phyloP scores from a whole-genome alignment of 2,797 vertebrate species.

The Anguilla anguilla region DNA sequence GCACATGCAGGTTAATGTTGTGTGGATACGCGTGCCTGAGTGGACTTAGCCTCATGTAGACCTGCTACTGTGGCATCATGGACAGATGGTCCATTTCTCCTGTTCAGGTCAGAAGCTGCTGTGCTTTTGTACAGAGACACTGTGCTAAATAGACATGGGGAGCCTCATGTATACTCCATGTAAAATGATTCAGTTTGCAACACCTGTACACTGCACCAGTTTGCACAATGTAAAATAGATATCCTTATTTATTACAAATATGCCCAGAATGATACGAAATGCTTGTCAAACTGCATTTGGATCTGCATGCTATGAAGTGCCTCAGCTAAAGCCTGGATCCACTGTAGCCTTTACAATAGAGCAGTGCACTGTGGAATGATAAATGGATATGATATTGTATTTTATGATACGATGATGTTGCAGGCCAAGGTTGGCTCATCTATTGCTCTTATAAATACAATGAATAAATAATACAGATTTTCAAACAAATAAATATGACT shows the following conservation, averaged over 20 bases:
- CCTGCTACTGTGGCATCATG: not conserved
- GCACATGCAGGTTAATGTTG: not conserved
- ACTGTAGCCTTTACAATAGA: not conserved
- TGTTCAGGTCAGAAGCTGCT: not conserved
- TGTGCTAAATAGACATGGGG: not conserved
- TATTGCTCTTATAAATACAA: not conserved
- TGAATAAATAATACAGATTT: slow-evolving; percentile 3
- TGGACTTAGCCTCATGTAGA: not conserved
- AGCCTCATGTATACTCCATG: not conserved
- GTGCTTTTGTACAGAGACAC: not conserved
- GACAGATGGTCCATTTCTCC: not conserved
- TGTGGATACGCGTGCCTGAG: not conserved
- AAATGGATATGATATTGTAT: slow-evolving; percentile 3
- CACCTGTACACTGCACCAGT: not conserved
- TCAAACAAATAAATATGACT: not conserved
- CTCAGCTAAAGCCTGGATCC: slow-evolving; percentile 53
- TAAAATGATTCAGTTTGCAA: not conserved
- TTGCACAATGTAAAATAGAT: not conserved
- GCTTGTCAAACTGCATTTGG: slow-evolving; percentile 6
- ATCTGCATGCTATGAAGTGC: slow-evolving; percentile 67
- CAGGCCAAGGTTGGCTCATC: not conserved
- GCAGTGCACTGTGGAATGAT: not conserved
- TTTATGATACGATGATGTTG: not conserved
- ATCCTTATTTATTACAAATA: not conserved
- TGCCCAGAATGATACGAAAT: not conserved